A percentile compares a stretch with the other conserved stretches of the same genome.
These are phyloP conservation scores for Pseudomyrmex concolor DNA, from an alignment of 1,140 invertebrate genomes.

Conservation along the genomic window DNA sequence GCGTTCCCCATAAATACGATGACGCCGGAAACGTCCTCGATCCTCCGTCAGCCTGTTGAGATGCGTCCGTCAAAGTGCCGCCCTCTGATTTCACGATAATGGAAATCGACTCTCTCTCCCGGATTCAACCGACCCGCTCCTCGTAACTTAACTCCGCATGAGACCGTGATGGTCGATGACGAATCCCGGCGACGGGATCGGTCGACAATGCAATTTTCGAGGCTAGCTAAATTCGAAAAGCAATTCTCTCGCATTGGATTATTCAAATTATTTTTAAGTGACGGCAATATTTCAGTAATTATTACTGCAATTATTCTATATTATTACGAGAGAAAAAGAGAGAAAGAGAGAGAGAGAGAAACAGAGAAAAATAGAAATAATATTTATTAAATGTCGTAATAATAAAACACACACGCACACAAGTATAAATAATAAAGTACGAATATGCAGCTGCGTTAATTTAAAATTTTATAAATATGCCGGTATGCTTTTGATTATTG, in stretches of 20 bases:
- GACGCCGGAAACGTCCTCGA: constrained; percentile 50
- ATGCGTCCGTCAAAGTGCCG: constrained; percentile 51
- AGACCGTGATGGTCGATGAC: constrained; percentile 2
- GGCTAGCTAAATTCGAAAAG: too few relatives aligned
- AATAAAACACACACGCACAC: too few relatives aligned
- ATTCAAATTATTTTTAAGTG: too few relatives aligned
- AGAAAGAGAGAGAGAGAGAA: too few relatives aligned
- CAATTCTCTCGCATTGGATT: too few relatives aligned
- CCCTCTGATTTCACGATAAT: constrained; percentile 28
- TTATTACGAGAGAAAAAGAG: too few relatives aligned
- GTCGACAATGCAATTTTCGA: too few relatives aligned
- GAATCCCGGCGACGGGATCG: neutral
- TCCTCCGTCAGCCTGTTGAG: constrained; percentile 36
- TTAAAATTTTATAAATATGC: constrained; percentile 25
- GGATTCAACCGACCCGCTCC: neutral
- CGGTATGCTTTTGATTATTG: constrained; percentile 32
- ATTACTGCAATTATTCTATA: too few relatives aligned
- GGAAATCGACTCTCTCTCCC: neutral
- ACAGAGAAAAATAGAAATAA: too few relatives aligned
- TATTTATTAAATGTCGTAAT: too few relatives aligned
- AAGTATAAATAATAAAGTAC: neutral
- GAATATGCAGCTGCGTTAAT: neutral
- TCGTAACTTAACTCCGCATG: neutral
- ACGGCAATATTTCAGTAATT: too few relatives aligned
- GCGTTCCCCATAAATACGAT: constrained; percentile 77